Base-by-base conservation (phyloP, 2,888 invertebrate genomes). In the Priocnemis perturbator region DNA sequence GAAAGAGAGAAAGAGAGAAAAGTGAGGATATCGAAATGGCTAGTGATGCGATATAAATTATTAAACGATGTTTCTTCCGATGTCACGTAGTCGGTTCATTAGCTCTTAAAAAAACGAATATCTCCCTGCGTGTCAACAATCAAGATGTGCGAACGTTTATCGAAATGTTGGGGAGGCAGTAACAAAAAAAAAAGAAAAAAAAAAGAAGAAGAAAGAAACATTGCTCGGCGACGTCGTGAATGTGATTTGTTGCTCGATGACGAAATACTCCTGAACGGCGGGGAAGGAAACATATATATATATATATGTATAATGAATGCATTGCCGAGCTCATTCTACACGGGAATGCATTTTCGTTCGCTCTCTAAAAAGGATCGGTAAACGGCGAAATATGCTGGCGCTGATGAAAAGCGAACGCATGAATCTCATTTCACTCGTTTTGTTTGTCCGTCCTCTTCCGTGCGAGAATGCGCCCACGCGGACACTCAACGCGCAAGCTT, bases 81-180 rank as follows among this genome's bases (percentile, higher is more conserved):
- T 21, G 44, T 58, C 52, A 47, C 17, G 50, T 62, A 45, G 55
- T 17, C 30, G 53, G 66, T 58, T 62, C 52, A 50, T 64, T 74
- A 71, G 55, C 48, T 67, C 19, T 48, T 56, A n/a, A 59, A 62
- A 59, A 62, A 63, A 37, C 37, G 19, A 47, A 64, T 66, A 59
- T 58, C 37, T 37, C 37, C 50, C 66, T 64, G 81, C 71, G 77
- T 77, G 67, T 73, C 56, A 73, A 72, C 74, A 78, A 73, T 78
- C 73, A 71, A 67, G 64, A 64, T 67, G 60, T 73, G 61, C 20
- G 19, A 37, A 47, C n/a, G 4, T n/a, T 5, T 2, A 37, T 44
- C 14, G 50, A 26, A 3, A 26, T 5, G 5, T 26, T 2, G 26
- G 5, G 5, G 26, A 5, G 26, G 26, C n/a, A 14, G 14, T 44